These are phyloP conservation scores for Nibea albiflora DNA, from an alignment of 2,113 vertebrate genomes.

Conservation along the genomic window DNA sequence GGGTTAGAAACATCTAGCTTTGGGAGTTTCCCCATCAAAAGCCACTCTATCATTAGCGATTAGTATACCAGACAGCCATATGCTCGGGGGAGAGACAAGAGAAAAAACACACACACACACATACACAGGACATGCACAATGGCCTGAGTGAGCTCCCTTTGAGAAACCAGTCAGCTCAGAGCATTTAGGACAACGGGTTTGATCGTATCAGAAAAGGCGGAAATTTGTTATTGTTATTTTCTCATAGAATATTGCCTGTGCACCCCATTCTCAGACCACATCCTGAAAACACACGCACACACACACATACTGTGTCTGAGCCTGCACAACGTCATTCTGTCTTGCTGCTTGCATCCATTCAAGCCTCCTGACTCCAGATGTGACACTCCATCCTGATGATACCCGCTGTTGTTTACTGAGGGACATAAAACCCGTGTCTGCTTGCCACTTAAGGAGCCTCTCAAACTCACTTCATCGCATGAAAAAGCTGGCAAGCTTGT, in stretches of 20 bases:
- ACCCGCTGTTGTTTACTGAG: slow-evolving; percentile 64
- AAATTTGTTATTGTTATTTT: background rate
- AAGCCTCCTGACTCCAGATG: slow-evolving; percentile 47
- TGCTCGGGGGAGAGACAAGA: slow-evolving; percentile 57
- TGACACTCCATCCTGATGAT: slow-evolving; percentile 57
- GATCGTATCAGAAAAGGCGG: slow-evolving; percentile 5
- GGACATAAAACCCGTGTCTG: slow-evolving; percentile 59
- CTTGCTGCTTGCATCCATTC: slow-evolving; percentile 9
- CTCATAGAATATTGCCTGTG: background rate
- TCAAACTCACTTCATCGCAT: slow-evolving; percentile 57
- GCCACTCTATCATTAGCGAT: slow-evolving; percentile 76
- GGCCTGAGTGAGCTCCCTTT: slow-evolving; percentile 29
- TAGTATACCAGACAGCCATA: slow-evolving; percentile 71
- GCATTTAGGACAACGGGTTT: slow-evolving; percentile 8
- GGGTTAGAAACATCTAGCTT: slow-evolving; percentile 72
- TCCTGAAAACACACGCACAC: background rate
- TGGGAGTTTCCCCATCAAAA: slow-evolving; percentile 76
- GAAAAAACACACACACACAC: slow-evolving; percentile 28
- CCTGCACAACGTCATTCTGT: slow-evolving; percentile 7
- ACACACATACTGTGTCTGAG: background rate
- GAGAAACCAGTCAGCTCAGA: background rate
- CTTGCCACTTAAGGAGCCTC: slow-evolving; percentile 53
- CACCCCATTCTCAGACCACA: background rate
- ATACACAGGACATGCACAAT: slow-evolving; percentile 31
- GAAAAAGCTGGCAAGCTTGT: slow-evolving; percentile 64